Conservation (phyloP, 2,797 vertebrate genomes). For the Sebastes hubbsi region DNA sequence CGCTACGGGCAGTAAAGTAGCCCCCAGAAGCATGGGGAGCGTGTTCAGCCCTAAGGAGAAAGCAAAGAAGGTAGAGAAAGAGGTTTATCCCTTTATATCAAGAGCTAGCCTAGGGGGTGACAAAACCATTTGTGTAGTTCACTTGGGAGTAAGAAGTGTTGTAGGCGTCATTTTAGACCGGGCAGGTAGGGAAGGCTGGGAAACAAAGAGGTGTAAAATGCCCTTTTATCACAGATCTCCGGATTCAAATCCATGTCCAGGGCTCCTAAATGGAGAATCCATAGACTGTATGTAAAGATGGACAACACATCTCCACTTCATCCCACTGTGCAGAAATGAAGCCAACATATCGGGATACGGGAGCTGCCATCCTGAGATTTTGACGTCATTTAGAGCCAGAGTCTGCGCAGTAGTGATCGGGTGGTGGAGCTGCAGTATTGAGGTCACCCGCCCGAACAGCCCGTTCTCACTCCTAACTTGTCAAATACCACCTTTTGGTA, state of each 20-base stretch:
- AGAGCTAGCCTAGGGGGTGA: conserved; percentile 18
- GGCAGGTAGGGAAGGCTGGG: conserved; percentile 1
- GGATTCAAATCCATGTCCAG: conserved; percentile 14
- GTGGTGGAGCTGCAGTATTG: too few species aligned
- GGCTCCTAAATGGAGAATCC: neutral
- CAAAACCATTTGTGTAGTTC: conserved; percentile 65
- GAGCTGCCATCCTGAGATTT: too few species aligned
- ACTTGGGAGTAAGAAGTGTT: conserved; percentile 84
- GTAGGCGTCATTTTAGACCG: conserved; percentile 8
- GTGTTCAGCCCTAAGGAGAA: conserved; percentile 84
- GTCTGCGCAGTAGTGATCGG: too few species aligned
- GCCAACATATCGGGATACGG: too few species aligned
- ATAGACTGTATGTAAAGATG: too few species aligned
- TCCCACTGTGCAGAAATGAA: too few species aligned
- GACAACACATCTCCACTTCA: too few species aligned
- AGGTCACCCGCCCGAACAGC: too few species aligned
- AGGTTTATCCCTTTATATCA: conserved; percentile 61
- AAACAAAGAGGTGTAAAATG: neutral
- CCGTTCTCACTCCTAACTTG: too few species aligned
- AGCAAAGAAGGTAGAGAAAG: conserved; percentile 79
- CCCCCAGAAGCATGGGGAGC: conserved; percentile 86
- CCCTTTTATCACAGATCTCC: neutral
- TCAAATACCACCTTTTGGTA: too few species aligned
- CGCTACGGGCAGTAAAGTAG: conserved; percentile 86
- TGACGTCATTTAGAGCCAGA: too few species aligned